Evolutionary conservation across 2,797 vertebrate species (phyloP), one percentile per base, ranked within the genome.

Genomic region (Monodelphis domestica): DNA sequence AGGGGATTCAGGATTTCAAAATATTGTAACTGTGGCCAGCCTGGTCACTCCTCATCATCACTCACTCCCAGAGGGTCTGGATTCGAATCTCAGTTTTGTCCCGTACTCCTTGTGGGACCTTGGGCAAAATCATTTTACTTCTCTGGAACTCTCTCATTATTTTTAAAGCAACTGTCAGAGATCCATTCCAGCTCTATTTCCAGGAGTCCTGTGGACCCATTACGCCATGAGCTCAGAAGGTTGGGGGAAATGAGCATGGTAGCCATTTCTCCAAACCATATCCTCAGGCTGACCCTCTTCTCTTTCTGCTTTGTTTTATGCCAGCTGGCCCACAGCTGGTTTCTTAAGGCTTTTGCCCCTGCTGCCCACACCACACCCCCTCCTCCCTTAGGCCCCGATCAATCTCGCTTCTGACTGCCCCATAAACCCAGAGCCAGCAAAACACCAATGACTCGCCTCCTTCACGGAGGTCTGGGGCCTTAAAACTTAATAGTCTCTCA

Each of bases 401-500:
- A 52, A 53, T 57, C 92, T 63, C 89, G 50, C 57, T 89, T 89
- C 92, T 53, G 53, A 50, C 53, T 78, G 84, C 54, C 95, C 91
- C 89, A 30, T 29, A 91, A 91, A 91, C 59, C 63, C 45, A 91
- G 91, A 96, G 91, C 88, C 90, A 54, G 52, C 95, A 90, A 91
- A 90, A 92, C 63, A 53, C 91, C 93, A 97, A 95, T 56, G 94
- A 96, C 91, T 95, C 88, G 96, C 98, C 98, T 98, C 97, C 98
- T 98, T 98, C 98, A 97, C 15, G 50, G 98, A 98, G 98, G 98
- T 97, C 98, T 96, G 45, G 95, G 97, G 98, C 98, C 98, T 98
- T 98, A 98, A 98, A 98, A 98, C 97, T 98, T 98, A 98, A 98
- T 98, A 98, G 98, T 97, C 98, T 98, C 97, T 98, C 98, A 97